Base-by-base conservation (phyloP, 2,113 vertebrate species). In the Alexandromys fortis region DNA sequence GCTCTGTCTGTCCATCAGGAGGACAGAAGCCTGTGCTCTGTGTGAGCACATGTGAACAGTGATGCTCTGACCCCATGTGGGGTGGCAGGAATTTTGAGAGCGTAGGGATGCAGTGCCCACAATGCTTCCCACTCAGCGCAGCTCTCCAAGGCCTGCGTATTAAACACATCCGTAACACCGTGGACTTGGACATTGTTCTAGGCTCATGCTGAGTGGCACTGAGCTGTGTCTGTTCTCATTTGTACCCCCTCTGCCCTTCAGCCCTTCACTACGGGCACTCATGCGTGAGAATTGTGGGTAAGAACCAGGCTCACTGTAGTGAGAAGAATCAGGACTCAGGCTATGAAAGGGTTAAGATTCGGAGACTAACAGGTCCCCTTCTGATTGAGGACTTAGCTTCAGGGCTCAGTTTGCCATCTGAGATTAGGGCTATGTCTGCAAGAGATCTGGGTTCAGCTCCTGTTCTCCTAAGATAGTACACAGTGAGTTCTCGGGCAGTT, bases 61-160 rank as follows among this genome's bases (percentile, higher is more conserved):
- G 47, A 70, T 1, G 0, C 0, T 1, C 21, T 47, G 58, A 12
- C 73, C 2, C 9, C 35, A 86, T 6, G n/a, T 22, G 11, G 8
- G 73, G 28, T 24, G 1, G 22, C 38, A 0, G 86, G 22, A 52
- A 4, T 55, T n/a, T 1, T 5, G 10, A 63, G 55, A 33, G 19
- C 38, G 17, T 10, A 67, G 13, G 55, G 12, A 7, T 33, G 26
- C 38, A 2, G 8, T 0, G 7, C n/a, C 52, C 0, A 21, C 22
- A 3, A 16, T 1, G 8, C 70, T 93, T 65, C 52, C 55, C 26
- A 24, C 47, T 42, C 52, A 47, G 33, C 1, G 0, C 11, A 47
- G 47, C 0, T 4, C 26, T 49, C 77, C 52, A 6, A 3, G 1
- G 73, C 7, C 86, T 42, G n/a, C 0, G 5, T 49, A 49, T 4